Evolutionary conservation across 2,797 vertebrate genomes (phyloP), one percentile per base, ranked within the genome.

Genomic region (Cossypha dichroa): DNA sequence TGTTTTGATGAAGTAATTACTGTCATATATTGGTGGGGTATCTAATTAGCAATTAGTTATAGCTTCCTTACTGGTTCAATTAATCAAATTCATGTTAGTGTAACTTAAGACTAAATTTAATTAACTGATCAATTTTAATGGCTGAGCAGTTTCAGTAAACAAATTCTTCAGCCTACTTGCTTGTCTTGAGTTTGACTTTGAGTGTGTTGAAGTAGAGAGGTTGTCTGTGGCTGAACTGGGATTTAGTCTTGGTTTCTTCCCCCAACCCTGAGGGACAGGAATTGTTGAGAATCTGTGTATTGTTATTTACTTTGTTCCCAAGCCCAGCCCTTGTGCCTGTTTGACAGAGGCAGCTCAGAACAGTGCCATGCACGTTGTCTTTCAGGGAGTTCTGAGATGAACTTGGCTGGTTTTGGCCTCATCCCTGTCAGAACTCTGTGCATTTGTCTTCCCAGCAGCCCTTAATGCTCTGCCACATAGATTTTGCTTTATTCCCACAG

Each of bases 1-100:
- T 91, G 87, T 94, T 92, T 88, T 96, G 91, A 96, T 93, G 82
- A 96, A 92, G 92, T 73, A 91, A 84, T 96, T 97, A 94, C 69
- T 85, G 62, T 70, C 19, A 9, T 93, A 93, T 23, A 87, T 94
- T 91, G 75, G 82, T 96, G 80, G 70, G 51, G 83, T 62, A 81
- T 73, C 56, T 92, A 80, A 86, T 96, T 95, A 94, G 82, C 84
- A 95, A 85, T 96, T 96, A 97, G 89, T 92, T 87, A 67, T 22
- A 95, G 90, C 73, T 95, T 94, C 60, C 81, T 92, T 75, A 94
- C 79, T 85, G 77, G 85, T 95, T 96, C 68, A 94, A 78, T 94
- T 96, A 92, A 96, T 96, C 91, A 94, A 93, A 96, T 95, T 87
- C 72, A 55, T 91, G 85, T 94, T 96, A 94, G 92, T 87, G 78